Base-by-base conservation (phyloP, 2,797 vertebrate species). In the Fundulus diaphanus region DNA sequence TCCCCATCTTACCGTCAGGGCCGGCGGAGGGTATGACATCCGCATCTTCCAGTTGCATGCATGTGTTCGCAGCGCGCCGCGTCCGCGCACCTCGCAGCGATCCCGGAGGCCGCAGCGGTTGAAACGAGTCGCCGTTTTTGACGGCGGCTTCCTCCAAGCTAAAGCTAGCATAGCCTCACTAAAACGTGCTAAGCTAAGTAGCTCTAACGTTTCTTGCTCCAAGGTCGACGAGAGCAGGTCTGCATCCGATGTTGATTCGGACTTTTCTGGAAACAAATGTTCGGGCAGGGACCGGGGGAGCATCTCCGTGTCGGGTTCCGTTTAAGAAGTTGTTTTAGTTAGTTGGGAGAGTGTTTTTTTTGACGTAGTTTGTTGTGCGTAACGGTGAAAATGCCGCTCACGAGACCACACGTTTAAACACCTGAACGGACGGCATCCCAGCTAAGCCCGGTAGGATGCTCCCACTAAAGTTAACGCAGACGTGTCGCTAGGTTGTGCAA, bases 1-100 rank as follows among this genome's bases (percentile, higher is more conserved):
- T 94, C 84, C 93, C 94, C 33, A 92, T 85, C 81, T 86, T 94
- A 81, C 95, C 94, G 79, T 93, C 94, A 69, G 95, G 95, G 56
- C 84, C 74, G 73, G 91, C 86, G 78, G 94, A 95, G 82, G 94
- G 95, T 96, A 93, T 68, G 89, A 5, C 20, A 65, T 7, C 20
- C 66, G 63, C 78, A 7, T 70, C 63, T 5, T 18, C 20, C n/a
- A 3, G 2, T n/a, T 22, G 1, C 7, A 37, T 40, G 3, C 24
- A 1, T 29, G 0, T 49, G 56, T 48, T 0, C 3, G 16, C 2
- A 3, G 0, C 4, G 1, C 18, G 3, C 0, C 0, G 5, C n/a
- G 1, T 22, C 5, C 1, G 2, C 40, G 46, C 52, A 1, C 2
- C 3, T 2, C 0, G 27, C 27, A 20, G 5, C 6, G 15, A 27